phyloP scores from a whole-genome alignment of 2,113 vertebrate species.

The Tringa solitaria region DNA sequence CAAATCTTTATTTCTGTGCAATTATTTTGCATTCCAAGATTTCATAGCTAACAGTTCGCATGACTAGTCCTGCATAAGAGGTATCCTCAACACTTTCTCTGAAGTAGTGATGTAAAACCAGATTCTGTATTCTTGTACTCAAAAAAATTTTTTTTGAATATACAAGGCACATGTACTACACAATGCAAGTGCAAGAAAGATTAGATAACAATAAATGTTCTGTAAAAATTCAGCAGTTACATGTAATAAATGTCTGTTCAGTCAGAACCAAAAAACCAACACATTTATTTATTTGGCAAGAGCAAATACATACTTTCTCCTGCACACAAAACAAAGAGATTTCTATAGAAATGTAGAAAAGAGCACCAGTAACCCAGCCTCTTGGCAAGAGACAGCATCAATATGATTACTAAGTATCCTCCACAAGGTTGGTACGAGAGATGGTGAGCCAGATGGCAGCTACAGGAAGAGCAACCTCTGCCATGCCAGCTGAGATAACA shows the following conservation, averaged over 20 bases:
- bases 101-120: not conserved
- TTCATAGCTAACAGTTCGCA: not conserved
- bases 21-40: not conserved
- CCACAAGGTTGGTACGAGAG: constrained; percentile 10
- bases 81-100: not conserved
- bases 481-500: constrained; percentile 48
- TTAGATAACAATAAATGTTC: not conserved
- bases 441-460: constrained; percentile 56
- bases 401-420: constrained; percentile 15
- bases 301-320: not conserved
- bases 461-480: constrained; percentile 32
- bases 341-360: not conserved
- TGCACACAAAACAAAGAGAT: not conserved
- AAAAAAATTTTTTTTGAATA: not conserved
- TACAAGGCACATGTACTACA: not conserved
- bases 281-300: not conserved
- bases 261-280: not conserved
- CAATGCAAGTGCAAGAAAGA: not conserved
- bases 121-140: rapidly evolving
- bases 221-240: not conserved
- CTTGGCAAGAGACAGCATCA: constrained; percentile 5
- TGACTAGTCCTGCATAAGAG: not conserved
- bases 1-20: not conserved
- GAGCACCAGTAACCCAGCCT: not conserved
- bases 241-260: not conserved